Evolutionary conservation across 2,113 vertebrate genomes (phyloP).

Genomic region (Gymnorhina tibicen): DNA sequence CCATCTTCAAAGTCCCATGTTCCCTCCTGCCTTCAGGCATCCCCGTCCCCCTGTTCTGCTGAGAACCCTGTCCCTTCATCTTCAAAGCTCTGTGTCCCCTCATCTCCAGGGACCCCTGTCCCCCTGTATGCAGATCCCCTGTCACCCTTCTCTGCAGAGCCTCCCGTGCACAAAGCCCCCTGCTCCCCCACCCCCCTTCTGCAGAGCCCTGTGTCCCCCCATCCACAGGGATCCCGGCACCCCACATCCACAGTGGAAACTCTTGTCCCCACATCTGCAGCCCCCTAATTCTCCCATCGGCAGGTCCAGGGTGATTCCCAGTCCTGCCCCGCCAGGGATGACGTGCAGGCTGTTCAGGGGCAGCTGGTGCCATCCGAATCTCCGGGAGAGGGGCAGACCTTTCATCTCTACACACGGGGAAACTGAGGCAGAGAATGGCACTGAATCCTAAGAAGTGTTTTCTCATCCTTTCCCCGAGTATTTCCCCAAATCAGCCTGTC

Average conservation of each 20-base stretch:
- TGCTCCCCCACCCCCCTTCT: neutral
- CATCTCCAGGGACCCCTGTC: neutral
- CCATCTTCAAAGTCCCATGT: neutral
- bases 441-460: neutral
- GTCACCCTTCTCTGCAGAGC: neutral
- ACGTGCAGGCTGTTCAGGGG: neutral
- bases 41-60: neutral
- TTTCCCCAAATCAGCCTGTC: neutral
- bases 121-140: neutral
- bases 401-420: neutral
- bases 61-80: neutral
- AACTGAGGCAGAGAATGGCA: neutral
- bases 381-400: accelerated
- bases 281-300: no score
- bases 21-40: neutral
- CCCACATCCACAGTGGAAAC: neutral
- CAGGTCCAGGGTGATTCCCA: neutral
- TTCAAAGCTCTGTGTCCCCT: neutral
- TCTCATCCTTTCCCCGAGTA: neutral
- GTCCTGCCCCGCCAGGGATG: accelerated
- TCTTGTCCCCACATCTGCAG: neutral
- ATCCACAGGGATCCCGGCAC: neutral
- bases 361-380: neutral
- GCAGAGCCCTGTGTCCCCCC: neutral
- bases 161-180: neutral